Percentiles rank a stretch among this genome's conserved stretches.
phyloP scores from a whole-genome alignment of 2,113 vertebrate genomes.

The Lichenostomus cassidix region DNA sequence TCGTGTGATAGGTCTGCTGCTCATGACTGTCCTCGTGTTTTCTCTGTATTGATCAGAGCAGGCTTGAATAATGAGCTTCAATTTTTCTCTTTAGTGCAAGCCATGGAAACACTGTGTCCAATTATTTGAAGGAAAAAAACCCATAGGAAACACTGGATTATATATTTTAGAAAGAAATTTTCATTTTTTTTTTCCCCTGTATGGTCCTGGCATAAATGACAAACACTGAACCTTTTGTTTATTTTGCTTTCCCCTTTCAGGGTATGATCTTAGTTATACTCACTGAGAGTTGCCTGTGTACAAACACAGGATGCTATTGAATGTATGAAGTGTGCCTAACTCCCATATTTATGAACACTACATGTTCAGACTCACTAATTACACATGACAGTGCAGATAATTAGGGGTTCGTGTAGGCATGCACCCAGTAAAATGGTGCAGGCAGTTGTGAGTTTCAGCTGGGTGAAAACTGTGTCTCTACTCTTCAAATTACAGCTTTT shows the following conservation, averaged over 20 bases:
- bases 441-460: not conserved
- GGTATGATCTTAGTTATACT: not conserved
- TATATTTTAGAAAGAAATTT: not conserved
- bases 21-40: not conserved
- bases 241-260: not conserved
- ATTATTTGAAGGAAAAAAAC: not conserved
- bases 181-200: not conserved
- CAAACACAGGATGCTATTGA: slow-evolving; percentile 2
- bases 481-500: not conserved
- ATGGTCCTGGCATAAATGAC: not conserved
- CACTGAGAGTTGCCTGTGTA: not conserved
- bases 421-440: not conserved
- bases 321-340: not conserved
- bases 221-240: not conserved
- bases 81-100: slow-evolving; percentile 5
- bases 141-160: not conserved
- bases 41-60: slow-evolving; percentile 22
- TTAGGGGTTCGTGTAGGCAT: not conserved
- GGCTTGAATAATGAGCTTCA: slow-evolving; percentile 15
- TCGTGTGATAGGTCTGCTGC: not conserved
- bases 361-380: slow-evolving; percentile 33
- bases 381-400: slow-evolving; percentile 7
- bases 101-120: not conserved
- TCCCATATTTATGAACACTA: not conserved
- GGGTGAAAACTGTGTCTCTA: not conserved